Evolutionary conservation across 2,888 invertebrate genomes (phyloP).

Genomic region (Lasioglossum lativentre): DNA sequence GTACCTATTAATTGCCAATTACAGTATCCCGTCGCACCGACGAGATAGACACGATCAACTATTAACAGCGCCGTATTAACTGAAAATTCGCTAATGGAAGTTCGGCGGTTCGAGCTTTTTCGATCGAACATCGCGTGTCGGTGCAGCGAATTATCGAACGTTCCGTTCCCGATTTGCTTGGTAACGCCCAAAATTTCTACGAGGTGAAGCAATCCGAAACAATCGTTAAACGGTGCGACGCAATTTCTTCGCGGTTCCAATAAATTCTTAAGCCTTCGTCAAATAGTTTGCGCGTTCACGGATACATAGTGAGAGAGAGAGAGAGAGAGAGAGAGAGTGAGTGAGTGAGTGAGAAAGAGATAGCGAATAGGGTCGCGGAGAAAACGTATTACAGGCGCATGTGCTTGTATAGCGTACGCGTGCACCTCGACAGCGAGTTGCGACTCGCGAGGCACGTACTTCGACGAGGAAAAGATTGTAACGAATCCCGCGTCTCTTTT

Average conservation of each 20-base stretch:
- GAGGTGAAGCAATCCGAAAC: neutral
- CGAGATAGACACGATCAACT: neutral
- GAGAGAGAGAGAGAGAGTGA: neutral
- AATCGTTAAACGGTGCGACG: neutral
- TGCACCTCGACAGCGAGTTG: neutral
- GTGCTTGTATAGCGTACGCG: neutral
- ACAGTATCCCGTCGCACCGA: neutral
- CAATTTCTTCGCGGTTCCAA: neutral
- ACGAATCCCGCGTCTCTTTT: slow-evolving; percentile 51
- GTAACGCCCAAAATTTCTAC: neutral
- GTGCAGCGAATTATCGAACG: neutral
- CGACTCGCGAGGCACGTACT: neutral
- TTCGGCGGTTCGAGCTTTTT: slow-evolving; percentile 5
- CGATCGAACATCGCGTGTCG: neutral
- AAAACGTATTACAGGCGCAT: neutral
- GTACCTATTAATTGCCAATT: slow-evolving; percentile 36
- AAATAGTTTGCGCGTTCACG: neutral
- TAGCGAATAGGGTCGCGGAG: neutral
- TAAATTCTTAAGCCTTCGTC: slow-evolving; percentile 35
- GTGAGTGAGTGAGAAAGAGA: too few relatives aligned
- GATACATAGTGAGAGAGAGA: neutral
- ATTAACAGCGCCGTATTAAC: slow-evolving; percentile 13
- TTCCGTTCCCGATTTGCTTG: neutral
- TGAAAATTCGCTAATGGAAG: slow-evolving; percentile 36
- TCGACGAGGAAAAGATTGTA: slow-evolving; percentile 9